These are phyloP conservation scores for Orthosia gothica DNA, from an alignment of 2,888 invertebrate species.

Conservation along the genomic window DNA sequence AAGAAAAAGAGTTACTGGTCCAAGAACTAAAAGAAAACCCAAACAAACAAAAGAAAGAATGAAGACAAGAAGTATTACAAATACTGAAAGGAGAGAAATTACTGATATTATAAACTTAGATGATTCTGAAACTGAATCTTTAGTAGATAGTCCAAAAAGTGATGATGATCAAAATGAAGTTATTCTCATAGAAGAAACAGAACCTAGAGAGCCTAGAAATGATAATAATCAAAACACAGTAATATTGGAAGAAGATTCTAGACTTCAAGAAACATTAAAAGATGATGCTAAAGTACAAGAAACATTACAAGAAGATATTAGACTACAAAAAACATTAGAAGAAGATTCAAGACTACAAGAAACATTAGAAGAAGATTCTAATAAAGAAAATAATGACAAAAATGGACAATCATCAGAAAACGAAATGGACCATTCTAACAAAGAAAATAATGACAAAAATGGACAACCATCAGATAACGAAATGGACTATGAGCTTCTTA, in stretches of 20 bases:
- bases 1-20: neutral
- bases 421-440: slow-evolving; percentile 6
- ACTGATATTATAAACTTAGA: slow-evolving; percentile 68
- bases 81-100: slow-evolving; percentile 58
- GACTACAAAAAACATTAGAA: neutral
- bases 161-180: slow-evolving; percentile 44
- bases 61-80: neutral
- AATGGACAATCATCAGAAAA: neutral
- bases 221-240: neutral
- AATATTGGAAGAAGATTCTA: slow-evolving; percentile 10
- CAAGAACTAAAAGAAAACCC: neutral
- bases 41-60: neutral
- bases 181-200: slow-evolving; percentile 32
- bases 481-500: slow-evolving; percentile 37
- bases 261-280: slow-evolving; percentile 10
- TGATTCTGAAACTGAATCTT: slow-evolving; percentile 54
- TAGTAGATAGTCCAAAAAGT: slow-evolving; percentile 49
- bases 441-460: neutral
- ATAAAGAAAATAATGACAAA: no score
- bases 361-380: neutral
- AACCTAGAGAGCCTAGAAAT: slow-evolving; percentile 9
- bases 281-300: slow-evolving; percentile 1
- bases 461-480: neutral
- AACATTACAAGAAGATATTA: neutral
- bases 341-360: neutral